These are phyloP conservation scores for Artemia sinica DNA, from an alignment of 2,888 invertebrate species.

Conservation along the genomic window DNA sequence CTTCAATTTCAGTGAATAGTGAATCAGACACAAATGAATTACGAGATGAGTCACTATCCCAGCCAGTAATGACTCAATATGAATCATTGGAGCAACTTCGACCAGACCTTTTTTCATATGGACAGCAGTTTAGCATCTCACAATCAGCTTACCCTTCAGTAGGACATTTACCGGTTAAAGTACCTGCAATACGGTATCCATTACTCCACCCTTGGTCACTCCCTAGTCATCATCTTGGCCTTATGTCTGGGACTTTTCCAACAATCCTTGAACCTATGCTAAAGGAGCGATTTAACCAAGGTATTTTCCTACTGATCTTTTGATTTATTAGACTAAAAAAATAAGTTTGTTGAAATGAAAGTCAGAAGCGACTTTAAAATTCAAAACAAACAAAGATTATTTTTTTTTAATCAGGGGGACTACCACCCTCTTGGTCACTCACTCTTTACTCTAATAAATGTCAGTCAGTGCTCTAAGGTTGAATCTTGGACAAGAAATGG, in stretches of 20 bases:
- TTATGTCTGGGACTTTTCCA: background rate
- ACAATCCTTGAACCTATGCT: background rate
- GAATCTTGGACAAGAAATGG: too few species aligned
- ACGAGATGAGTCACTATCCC: background rate
- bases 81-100: background rate
- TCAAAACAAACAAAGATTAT: too few species aligned
- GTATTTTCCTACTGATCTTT: background rate
- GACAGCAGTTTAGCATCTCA: background rate
- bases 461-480: too few species aligned
- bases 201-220: conserved; percentile 3
- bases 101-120: background rate
- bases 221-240: background rate
- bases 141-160: background rate
- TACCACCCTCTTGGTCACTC: too few species aligned
- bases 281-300: conserved; percentile 6
- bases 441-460: too few species aligned
- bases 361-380: too few species aligned
- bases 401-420: too few species aligned
- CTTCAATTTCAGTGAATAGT: conserved; percentile 5
- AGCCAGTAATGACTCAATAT: conserved; percentile 13
- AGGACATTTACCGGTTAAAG: conserved; percentile 6
- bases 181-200: conserved; percentile 3
- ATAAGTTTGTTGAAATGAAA: too few species aligned
- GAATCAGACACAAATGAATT: background rate
- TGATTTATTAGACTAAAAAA: background rate